Conservation (phyloP, 2,888 invertebrate species). For the Punctoribates punctum region DNA sequence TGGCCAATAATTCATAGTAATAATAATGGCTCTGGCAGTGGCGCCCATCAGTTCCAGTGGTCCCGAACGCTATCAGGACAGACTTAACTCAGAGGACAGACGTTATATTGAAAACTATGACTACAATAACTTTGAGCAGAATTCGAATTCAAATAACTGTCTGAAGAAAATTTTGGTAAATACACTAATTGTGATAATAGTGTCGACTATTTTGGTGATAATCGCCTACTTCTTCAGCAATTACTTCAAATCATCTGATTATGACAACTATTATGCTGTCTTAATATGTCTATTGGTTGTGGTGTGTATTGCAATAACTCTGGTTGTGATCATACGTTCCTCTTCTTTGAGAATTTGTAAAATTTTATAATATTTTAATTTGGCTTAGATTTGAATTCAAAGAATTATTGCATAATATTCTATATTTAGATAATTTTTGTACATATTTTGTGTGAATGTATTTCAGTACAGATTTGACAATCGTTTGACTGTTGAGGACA, state of each 20-base stretch:
- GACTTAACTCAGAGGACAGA: neutral
- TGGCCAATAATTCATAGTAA: too few species aligned
- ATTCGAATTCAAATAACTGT: neutral
- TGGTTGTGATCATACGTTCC: neutral
- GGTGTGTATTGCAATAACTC: neutral
- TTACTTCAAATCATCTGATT: neutral
- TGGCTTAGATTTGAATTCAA: too few species aligned
- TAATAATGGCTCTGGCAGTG: constrained; percentile 4
- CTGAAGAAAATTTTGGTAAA: neutral
- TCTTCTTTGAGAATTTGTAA: neutral
- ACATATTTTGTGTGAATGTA: too few species aligned
- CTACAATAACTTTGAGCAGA: neutral
- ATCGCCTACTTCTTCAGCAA: neutral
- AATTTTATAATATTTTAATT: neutral
- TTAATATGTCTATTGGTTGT: neutral
- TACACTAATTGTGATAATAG: neutral
- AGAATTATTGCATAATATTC: too few species aligned
- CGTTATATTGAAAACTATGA: constrained; percentile 4
- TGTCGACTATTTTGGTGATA: neutral
- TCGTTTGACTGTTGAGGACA: too few species aligned
- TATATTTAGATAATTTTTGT: too few species aligned
- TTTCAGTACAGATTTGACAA: too few species aligned
- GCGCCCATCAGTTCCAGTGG: neutral
- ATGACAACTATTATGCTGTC: neutral
- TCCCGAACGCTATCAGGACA: neutral